These are phyloP conservation scores for Drosophila auraria DNA, from an alignment of 1,140 invertebrate species.

Conservation along the genomic window DNA sequence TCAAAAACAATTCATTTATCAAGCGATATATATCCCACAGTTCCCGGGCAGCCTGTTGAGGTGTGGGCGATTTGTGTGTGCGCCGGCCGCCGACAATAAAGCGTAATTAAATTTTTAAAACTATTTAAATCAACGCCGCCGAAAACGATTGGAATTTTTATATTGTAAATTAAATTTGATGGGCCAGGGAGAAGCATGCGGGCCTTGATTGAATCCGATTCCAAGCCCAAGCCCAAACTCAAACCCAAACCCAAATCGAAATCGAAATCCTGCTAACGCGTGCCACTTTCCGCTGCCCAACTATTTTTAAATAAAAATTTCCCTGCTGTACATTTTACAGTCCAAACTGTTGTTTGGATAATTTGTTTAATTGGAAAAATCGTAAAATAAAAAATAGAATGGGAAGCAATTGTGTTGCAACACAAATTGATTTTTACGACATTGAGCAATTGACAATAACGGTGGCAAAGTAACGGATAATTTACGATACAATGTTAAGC, in stretches of 20 bases:
- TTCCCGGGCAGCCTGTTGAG: conserved; percentile 5
- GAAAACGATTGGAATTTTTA: conserved; percentile 64
- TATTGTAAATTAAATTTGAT: conserved; percentile 75
- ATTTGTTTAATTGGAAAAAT: conserved; percentile 84
- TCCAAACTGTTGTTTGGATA: conserved; percentile 63
- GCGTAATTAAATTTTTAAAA: conserved; percentile 69
- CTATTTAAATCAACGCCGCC: conserved; percentile 71
- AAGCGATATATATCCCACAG: conserved; percentile 5
- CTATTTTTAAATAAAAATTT: conserved; percentile 54
- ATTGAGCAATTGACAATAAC: conserved; percentile 75
- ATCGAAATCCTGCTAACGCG: conserved; percentile 44
- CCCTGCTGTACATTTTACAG: conserved; percentile 40
- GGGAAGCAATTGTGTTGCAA: conserved; percentile 42
- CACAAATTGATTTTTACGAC: conserved; percentile 79
- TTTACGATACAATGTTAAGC: conserved; percentile 67
- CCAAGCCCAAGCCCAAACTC: conserved; percentile 1
- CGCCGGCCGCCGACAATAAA: conserved; percentile 35
- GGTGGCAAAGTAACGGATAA: conserved; percentile 57
- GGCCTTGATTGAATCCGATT: conserved; percentile 43
- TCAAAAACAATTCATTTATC: conserved; percentile 41
- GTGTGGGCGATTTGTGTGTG: conserved; percentile 56
- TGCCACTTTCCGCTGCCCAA: conserved; percentile 53
- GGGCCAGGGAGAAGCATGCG: conserved; percentile 43
- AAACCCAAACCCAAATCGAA: conserved; percentile 10
- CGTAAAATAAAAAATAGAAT: conserved; percentile 73